Evolutionary conservation across 2,113 vertebrate genomes (phyloP).

Genomic region (Passer domesticus): DNA sequence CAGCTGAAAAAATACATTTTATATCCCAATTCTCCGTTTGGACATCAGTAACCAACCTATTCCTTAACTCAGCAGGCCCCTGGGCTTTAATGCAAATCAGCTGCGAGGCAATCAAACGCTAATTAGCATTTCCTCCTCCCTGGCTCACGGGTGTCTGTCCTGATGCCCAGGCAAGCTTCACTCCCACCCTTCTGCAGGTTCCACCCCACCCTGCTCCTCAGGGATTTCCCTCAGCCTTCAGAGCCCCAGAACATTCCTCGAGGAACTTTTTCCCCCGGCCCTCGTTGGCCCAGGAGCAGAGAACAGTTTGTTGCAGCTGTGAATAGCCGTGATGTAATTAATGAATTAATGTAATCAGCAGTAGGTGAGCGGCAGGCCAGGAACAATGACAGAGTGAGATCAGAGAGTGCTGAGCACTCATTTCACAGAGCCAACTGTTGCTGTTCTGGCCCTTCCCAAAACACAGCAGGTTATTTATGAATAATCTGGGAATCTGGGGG

Average conservation of each 20-base stretch:
- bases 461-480: not conserved
- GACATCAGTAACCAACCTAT: not conserved
- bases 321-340: constrained; percentile 42
- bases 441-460: not conserved
- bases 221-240: not conserved
- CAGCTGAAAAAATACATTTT: not conserved
- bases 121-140: not conserved
- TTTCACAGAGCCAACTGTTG: not conserved
- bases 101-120: not conserved
- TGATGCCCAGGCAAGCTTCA: not conserved
- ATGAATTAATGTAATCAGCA: not conserved
- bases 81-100: not conserved
- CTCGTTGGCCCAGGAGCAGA: not conserved
- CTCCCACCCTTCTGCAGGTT: not conserved
- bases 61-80: not conserved
- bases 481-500: not conserved
- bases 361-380: constrained; percentile 6
- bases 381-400: not conserved
- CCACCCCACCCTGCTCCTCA: not conserved
- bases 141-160: not conserved
- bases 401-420: not conserved
- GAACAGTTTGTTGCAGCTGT: constrained; percentile 26
- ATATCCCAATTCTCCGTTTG: not conserved
- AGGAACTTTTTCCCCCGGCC: not conserved
- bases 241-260: not conserved